A percentile compares a stretch with the other conserved stretches of the same genome.
Evolutionary conservation across 2,113 vertebrate genomes (phyloP).

Genomic region (Lagenorhynchus albirostris): DNA sequence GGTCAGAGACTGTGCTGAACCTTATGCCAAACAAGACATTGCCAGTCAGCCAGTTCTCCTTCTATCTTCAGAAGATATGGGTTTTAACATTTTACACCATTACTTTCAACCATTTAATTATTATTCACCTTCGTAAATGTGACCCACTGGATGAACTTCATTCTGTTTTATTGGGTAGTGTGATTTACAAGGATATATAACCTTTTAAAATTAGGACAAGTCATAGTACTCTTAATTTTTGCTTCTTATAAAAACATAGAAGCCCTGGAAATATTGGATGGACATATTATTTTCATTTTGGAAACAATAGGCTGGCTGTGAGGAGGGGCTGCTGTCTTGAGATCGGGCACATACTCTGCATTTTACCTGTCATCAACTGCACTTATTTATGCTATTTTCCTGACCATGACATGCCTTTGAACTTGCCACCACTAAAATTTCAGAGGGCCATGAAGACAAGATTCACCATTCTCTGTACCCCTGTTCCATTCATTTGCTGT

Average conservation of each 20-base stretch:
- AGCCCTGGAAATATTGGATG: background rate
- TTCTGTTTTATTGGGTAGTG: background rate
- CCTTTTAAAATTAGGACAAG: background rate
- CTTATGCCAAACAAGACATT: background rate
- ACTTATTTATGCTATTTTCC: background rate
- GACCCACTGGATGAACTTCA: background rate
- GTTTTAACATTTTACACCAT: background rate
- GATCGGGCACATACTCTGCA: no score
- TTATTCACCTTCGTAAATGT: background rate
- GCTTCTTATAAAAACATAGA: background rate
- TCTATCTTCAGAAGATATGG: background rate
- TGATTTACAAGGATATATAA: background rate
- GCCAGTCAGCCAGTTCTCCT: accelerated
- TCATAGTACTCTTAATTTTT: background rate
- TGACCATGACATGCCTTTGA: background rate
- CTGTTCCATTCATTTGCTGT: background rate
- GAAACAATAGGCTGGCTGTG: background rate
- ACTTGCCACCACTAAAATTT: background rate
- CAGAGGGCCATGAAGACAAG: background rate
- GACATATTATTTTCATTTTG: background rate
- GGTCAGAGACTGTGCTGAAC: background rate
- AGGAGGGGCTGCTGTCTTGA: background rate
- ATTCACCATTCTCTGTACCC: background rate
- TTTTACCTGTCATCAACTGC: background rate
- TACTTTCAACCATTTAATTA: background rate